Conservation (phyloP, 2,113 vertebrate species). For the Sinosuthora webbiana region DNA sequence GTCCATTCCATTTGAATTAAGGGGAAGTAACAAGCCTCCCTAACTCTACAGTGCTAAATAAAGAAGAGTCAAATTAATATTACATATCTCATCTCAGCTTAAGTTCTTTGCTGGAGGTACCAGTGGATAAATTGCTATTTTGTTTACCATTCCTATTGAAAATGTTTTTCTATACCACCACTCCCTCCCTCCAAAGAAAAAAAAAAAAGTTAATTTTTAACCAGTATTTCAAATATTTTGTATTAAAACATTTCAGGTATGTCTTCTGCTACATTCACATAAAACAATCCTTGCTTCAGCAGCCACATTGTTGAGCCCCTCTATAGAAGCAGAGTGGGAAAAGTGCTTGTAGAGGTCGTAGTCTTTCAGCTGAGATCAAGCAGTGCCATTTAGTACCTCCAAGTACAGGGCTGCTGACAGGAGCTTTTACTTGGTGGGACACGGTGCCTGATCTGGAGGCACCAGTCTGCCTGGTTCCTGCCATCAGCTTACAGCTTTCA, state of each 20-base stretch:
- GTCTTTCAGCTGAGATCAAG: neutral
- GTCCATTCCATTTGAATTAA: neutral
- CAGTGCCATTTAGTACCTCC: neutral
- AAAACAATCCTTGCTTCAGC: neutral
- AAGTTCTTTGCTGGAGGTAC: neutral
- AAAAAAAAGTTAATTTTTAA: neutral
- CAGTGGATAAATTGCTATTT: neutral
- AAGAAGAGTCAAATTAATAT: neutral
- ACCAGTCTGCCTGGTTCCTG: conserved; percentile 32
- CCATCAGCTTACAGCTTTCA: conserved; percentile 42
- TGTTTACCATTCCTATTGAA: neutral
- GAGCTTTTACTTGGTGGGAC: conserved; percentile 24
- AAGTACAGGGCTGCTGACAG: neutral
- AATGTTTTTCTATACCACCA: neutral
- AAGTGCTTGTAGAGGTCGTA: neutral
- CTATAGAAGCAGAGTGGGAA: neutral
- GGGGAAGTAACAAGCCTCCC: neutral
- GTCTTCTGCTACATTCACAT: neutral
- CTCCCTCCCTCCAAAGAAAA: neutral
- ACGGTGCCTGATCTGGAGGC: conserved; percentile 18
- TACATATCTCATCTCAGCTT: neutral
- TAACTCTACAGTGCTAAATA: neutral
- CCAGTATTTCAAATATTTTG: neutral
- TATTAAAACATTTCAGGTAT: neutral
- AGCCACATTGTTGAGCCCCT: neutral